Evolutionary conservation across 2,888 invertebrate species (phyloP).

Genomic region (Cataglyphis altisquamis): DNA sequence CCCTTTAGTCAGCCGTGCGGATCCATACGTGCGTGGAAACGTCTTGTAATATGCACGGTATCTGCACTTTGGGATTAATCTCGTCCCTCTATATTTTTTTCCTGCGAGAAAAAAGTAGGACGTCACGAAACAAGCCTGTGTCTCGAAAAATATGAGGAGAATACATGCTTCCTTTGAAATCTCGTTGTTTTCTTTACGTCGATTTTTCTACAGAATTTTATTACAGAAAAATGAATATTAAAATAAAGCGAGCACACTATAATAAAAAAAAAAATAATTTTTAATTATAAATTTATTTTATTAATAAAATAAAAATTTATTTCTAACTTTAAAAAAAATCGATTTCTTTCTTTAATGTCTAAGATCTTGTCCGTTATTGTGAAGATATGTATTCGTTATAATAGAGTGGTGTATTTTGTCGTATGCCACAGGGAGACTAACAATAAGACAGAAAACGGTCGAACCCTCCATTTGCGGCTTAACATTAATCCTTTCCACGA

Average conservation of each 20-base stretch:
- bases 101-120: slow-evolving; percentile 42
- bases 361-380: slow-evolving; percentile 1
- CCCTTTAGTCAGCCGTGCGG: slow-evolving; percentile 70
- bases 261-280: neutral
- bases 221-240: neutral
- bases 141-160: slow-evolving; percentile 20
- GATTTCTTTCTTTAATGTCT: neutral
- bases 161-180: slow-evolving; percentile 30
- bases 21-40: slow-evolving; percentile 60
- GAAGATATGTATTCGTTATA: slow-evolving; percentile 7
- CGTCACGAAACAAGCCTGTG: slow-evolving; percentile 40
- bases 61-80: slow-evolving; percentile 58
- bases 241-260: neutral
- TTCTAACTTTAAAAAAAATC: neutral
- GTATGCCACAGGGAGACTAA: slow-evolving; percentile 33
- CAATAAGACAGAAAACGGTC: slow-evolving; percentile 59
- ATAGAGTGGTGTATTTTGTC: slow-evolving; percentile 14
- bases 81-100: slow-evolving; percentile 51
- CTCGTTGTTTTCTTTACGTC: slow-evolving; percentile 20
- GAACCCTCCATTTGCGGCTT: slow-evolving; percentile 70
- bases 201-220: neutral
- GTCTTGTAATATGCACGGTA: slow-evolving; percentile 62
- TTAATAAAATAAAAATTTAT: neutral
- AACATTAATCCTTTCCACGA: slow-evolving; percentile 78
- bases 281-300: neutral